Percentiles rank a stretch among this genome's conserved stretches.
Conservation (phyloP, 2,797 vertebrate species). For the Urocyon cinereoargenteus region DNA sequence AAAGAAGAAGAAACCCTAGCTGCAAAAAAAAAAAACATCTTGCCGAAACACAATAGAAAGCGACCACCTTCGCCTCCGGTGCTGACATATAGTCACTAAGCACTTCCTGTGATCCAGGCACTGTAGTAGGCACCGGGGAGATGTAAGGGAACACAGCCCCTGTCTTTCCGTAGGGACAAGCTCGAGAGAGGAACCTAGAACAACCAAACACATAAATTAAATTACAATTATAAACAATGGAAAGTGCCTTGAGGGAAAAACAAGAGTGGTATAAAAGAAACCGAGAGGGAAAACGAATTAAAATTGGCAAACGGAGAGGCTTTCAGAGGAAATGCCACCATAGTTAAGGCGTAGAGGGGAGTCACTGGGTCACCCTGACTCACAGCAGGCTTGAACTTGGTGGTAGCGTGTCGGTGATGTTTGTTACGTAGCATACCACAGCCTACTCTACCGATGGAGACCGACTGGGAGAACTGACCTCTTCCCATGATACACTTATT, state of each 20-base stretch:
- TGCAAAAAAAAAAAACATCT: not conserved
- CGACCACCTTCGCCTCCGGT: not conserved
- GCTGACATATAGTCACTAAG: not conserved
- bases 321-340: not conserved
- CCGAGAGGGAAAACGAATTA: not conserved
- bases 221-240: not conserved
- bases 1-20: not conserved
- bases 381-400: not conserved
- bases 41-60: not conserved
- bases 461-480: not conserved
- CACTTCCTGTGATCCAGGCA: not conserved
- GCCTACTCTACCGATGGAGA: not conserved
- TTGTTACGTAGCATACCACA: not conserved
- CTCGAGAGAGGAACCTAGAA: not conserved
- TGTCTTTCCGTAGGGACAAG: not conserved
- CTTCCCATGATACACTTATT: not conserved
- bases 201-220: slow-evolving; percentile 15
- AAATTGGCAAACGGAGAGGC: not conserved
- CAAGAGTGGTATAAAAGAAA: not conserved
- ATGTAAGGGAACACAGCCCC: not conserved
- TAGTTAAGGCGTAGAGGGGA: not conserved
- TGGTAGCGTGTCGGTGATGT: not conserved
- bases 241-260: not conserved
- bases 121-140: not conserved
- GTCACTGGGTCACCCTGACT: not conserved